These are phyloP conservation scores for Copidosoma aretas DNA, from an alignment of 2,888 invertebrate genomes.

Conservation along the genomic window DNA sequence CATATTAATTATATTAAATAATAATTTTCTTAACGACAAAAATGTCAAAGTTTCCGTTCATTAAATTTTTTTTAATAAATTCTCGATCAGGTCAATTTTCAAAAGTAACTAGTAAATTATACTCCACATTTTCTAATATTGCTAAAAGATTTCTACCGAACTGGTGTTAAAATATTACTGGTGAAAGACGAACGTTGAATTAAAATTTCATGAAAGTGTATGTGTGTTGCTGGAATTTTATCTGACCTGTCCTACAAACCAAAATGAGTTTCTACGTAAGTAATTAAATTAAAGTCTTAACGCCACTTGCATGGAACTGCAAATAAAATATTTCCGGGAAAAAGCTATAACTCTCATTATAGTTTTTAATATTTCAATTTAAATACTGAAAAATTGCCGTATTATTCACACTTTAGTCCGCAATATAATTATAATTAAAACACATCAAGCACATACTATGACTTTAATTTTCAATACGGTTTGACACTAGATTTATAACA, in stretches of 20 bases:
- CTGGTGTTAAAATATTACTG: neutral
- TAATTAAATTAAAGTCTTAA: neutral
- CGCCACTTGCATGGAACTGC: neutral
- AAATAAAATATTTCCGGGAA: neutral
- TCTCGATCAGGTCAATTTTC: neutral
- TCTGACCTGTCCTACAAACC: neutral
- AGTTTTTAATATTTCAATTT: too few relatives aligned
- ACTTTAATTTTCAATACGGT: too few relatives aligned
- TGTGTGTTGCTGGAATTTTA: neutral
- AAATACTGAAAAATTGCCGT: too few relatives aligned
- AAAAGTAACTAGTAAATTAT: neutral
- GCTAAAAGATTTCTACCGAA: neutral
- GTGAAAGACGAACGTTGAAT: slow-evolving; percentile 18
- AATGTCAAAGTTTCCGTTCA: neutral
- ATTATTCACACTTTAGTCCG: too few relatives aligned
- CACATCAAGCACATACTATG: too few relatives aligned
- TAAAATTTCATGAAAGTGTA: neutral
- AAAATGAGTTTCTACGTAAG: neutral
- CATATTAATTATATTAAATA: neutral
- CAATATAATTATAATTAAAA: too few relatives aligned
- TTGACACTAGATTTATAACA: too few relatives aligned
- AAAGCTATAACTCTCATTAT: neutral
- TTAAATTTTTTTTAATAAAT: neutral
- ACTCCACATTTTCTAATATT: neutral
- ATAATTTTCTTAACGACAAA: neutral